Evolutionary conservation across 2,113 vertebrate genomes (phyloP).

Genomic region (Mandrillus leucophaeus): DNA sequence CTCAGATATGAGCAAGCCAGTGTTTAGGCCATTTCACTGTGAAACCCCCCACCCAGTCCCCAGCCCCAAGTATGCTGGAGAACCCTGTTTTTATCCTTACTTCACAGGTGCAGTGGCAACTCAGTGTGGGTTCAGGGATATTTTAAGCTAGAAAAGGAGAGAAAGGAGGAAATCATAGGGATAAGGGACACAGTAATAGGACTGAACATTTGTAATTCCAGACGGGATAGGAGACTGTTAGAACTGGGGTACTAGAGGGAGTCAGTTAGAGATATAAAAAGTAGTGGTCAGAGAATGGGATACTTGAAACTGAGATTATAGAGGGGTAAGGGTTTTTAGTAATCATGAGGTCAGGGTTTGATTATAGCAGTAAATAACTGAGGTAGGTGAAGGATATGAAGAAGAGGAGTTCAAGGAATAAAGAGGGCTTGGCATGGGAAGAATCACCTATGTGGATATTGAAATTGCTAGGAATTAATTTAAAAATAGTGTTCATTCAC

Average conservation of each 20-base stretch:
- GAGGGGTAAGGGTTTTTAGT: not conserved
- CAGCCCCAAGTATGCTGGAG: not conserved
- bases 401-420: not conserved
- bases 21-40: not conserved
- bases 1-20: not conserved
- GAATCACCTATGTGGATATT: not conserved
- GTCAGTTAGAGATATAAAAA: not conserved
- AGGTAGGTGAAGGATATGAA: not conserved
- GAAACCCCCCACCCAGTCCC: too few species aligned
- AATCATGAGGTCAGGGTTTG: not conserved
- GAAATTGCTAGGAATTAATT: not conserved
- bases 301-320: not conserved
- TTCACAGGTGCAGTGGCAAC: not conserved
- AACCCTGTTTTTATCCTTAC: not conserved
- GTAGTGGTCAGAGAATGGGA: not conserved
- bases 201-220: not conserved
- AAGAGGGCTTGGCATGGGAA: not conserved
- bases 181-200: not conserved
- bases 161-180: not conserved
- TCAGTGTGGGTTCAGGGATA: too few species aligned
- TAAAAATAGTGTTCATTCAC: not conserved
- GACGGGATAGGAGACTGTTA: not conserved
- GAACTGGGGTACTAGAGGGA: not conserved
- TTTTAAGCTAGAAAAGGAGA: not conserved
- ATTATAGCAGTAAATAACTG: not conserved